Evolutionary conservation across 2,797 vertebrate genomes (phyloP).

Genomic region (Channa striata): DNA sequence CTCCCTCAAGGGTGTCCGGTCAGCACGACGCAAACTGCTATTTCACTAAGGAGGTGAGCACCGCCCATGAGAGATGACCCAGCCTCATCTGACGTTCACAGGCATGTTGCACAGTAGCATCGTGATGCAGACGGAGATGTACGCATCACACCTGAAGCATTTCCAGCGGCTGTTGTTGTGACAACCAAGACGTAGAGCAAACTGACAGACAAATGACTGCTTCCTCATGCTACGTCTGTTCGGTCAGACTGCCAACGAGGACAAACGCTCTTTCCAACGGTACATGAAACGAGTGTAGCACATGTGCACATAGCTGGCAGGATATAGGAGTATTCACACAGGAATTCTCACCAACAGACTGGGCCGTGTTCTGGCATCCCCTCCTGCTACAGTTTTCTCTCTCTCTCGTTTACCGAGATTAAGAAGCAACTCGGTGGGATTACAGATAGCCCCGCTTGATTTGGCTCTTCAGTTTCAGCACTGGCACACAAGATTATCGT

Average conservation of each 20-base stretch:
- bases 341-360: conserved; percentile 73
- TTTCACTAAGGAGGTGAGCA: conserved; percentile 19
- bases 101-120: not conserved
- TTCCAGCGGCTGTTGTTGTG: conserved; percentile 37
- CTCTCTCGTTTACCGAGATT: conserved; percentile 69
- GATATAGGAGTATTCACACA: conserved; percentile 58
- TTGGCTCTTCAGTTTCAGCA: conserved; percentile 32
- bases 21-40: conserved; percentile 22
- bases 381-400: conserved; percentile 56
- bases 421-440: conserved; percentile 60
- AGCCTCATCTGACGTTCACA: not conserved
- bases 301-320: conserved; percentile 70
- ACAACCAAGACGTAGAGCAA: conserved; percentile 36
- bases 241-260: conserved; percentile 59
- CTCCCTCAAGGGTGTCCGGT: conserved; percentile 5
- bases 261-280: conserved; percentile 71
- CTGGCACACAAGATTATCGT: conserved; percentile 6
- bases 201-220: conserved; percentile 52
- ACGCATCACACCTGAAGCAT: conserved; percentile 35
- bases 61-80: conserved; percentile 10
- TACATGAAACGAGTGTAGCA: conserved; percentile 61
- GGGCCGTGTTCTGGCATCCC: conserved; percentile 58
- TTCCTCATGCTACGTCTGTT: conserved; percentile 71
- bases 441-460: conserved; percentile 50
- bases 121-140: conserved; percentile 4